Percentiles rank a stretch among this genome's conserved stretches.
phyloP scores from a whole-genome alignment of 2,113 vertebrate genomes.

The Manacus vitellinus region DNA sequence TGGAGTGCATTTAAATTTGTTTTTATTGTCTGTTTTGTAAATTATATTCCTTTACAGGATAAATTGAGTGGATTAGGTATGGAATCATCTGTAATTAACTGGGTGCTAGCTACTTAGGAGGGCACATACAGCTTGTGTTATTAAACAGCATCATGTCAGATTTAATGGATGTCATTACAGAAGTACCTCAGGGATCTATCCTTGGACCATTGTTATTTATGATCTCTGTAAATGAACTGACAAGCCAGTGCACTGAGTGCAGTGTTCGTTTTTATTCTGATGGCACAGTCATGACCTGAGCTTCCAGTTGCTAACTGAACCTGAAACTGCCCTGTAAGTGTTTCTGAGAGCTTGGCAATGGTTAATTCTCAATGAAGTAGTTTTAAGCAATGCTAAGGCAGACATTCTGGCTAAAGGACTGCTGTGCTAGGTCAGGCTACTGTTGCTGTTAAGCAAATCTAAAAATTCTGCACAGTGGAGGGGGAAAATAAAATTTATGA shows the following conservation, averaged over 20 bases:
- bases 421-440: neutral
- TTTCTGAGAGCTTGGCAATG: constrained; percentile 18
- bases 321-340: neutral
- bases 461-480: neutral
- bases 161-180: constrained; percentile 80
- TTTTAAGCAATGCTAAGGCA: neutral
- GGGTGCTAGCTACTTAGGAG: constrained; percentile 73
- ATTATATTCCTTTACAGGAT: constrained; percentile 64
- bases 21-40: constrained; percentile 73
- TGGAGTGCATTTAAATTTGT: constrained; percentile 60
- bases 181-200: constrained; percentile 72
- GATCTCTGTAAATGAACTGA: constrained; percentile 75
- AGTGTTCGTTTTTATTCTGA: constrained; percentile 60
- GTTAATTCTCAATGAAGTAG: constrained; percentile 20
- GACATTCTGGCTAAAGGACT: neutral
- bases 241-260: constrained; percentile 55
- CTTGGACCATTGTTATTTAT: constrained; percentile 76
- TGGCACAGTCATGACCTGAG: constrained; percentile 35
- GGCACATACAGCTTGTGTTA: constrained; percentile 72
- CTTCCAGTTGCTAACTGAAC: neutral
- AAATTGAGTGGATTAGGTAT: constrained; percentile 74
- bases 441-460: neutral
- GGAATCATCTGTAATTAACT: constrained; percentile 79
- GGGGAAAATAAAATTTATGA: neutral
- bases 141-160: constrained; percentile 78